phyloP scores from a whole-genome alignment of 1,140 invertebrate genomes.

The Drosophila subobscura region DNA sequence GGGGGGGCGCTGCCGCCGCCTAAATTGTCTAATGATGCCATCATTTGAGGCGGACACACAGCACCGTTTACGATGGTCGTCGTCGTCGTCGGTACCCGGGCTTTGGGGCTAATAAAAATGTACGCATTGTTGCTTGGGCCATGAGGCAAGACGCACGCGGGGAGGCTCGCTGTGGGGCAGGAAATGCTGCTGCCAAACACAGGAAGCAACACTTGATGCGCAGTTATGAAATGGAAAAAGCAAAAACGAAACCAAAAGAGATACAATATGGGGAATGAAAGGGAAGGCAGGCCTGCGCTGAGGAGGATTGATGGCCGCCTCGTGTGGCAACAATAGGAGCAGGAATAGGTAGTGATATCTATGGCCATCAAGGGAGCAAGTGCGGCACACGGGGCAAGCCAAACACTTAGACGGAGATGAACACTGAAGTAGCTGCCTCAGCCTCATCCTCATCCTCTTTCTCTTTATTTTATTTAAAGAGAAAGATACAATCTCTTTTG shows the following conservation, averaged over 20 bases:
- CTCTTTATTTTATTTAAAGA: too few species aligned
- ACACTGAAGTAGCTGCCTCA: too few species aligned
- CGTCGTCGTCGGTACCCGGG: slow-evolving; percentile 1
- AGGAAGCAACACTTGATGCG: slow-evolving; percentile 76
- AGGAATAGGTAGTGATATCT: slow-evolving; percentile 10
- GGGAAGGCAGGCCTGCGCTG: background rate
- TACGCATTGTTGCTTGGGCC: slow-evolving; percentile 62
- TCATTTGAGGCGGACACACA: slow-evolving; percentile 57
- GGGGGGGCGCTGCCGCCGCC: slow-evolving; percentile 6
- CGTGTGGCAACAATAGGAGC: slow-evolving; percentile 43
- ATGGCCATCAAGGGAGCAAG: slow-evolving; percentile 33
- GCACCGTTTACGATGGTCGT: slow-evolving; percentile 41
- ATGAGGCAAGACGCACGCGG: slow-evolving; percentile 45
- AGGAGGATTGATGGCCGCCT: slow-evolving; percentile 27
- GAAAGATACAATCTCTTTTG: slow-evolving; percentile 13
- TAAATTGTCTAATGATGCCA: slow-evolving; percentile 82
- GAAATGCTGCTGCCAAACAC: slow-evolving; percentile 32
- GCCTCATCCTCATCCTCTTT: too few species aligned
- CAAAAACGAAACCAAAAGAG: slow-evolving; percentile 8
- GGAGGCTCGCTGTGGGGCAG: slow-evolving; percentile 25
- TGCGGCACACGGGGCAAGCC: slow-evolving; percentile 6
- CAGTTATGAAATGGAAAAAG: slow-evolving; percentile 61
- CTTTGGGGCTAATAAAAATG: slow-evolving; percentile 69
- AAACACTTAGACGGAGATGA: too few species aligned
- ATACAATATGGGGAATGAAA: slow-evolving; percentile 32